phyloP scores from a whole-genome alignment of 1,140 invertebrate genomes.

The Sesamia nonagrioides region DNA sequence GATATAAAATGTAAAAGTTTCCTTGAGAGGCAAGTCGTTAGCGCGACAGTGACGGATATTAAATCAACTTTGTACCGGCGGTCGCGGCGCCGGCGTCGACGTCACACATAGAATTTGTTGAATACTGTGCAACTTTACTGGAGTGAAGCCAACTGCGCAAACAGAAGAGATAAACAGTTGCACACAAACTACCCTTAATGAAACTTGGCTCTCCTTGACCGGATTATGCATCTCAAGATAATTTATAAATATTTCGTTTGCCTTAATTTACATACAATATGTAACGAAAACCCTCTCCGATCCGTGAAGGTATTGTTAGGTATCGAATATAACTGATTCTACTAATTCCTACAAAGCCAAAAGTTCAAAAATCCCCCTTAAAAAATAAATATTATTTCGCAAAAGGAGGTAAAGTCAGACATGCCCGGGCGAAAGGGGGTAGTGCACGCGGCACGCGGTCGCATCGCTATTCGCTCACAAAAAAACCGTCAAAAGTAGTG shows the following conservation, averaged over 20 bases:
- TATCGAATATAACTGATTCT: too few relatives aligned
- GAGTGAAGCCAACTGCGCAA: slow-evolving; percentile 40
- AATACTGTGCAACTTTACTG: slow-evolving; percentile 42
- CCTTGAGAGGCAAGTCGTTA: slow-evolving; percentile 29
- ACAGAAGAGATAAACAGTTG: slow-evolving; percentile 35
- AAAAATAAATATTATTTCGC: too few relatives aligned
- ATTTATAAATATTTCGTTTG: slow-evolving; percentile 2
- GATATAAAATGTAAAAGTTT: slow-evolving; percentile 24
- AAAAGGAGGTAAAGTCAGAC: too few relatives aligned
- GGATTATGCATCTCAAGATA: not conserved
- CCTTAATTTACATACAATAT: too few relatives aligned
- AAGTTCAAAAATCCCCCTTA: too few relatives aligned
- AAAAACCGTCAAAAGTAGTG: too few relatives aligned
- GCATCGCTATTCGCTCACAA: too few relatives aligned
- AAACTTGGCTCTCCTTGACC: slow-evolving; percentile 33
- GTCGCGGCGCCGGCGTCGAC: slow-evolving; percentile 9
- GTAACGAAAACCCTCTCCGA: too few relatives aligned
- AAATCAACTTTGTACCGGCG: slow-evolving; percentile 46
- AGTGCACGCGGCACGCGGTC: too few relatives aligned
- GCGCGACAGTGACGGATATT: slow-evolving; percentile 37
- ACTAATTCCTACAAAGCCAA: too few relatives aligned
- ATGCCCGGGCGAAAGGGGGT: too few relatives aligned
- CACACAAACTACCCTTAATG: slow-evolving; percentile 31
- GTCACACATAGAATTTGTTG: slow-evolving; percentile 36
- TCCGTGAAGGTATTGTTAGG: too few relatives aligned